These are phyloP conservation scores for Ligdia adustata DNA, from an alignment of 2,888 invertebrate species.

Conservation along the genomic window DNA sequence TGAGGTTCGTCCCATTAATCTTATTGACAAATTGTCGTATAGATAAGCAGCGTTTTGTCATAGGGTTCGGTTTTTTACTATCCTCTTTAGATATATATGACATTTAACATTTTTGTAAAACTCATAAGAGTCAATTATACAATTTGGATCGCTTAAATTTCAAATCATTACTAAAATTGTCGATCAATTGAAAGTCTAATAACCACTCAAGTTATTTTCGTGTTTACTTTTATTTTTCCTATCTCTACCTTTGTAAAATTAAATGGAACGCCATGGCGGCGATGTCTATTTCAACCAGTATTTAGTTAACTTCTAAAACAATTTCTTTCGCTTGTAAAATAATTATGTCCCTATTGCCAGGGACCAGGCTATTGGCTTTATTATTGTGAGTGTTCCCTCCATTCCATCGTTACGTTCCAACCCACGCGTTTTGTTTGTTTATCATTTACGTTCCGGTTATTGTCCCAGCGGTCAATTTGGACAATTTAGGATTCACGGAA, in stretches of 20 bases:
- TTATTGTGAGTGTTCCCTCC: slow-evolving; percentile 12
- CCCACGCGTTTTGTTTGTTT: slow-evolving; percentile 44
- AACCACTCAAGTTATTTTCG: too few relatives aligned
- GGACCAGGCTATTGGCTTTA: slow-evolving; percentile 6
- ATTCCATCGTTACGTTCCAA: slow-evolving; percentile 34
- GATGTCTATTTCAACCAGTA: too few relatives aligned
- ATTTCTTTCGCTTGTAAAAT: slow-evolving; percentile 8
- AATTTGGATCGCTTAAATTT: too few relatives aligned
- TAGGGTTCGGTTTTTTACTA: slow-evolving; percentile 40
- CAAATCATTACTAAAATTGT: too few relatives aligned
- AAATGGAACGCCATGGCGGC: too few relatives aligned
- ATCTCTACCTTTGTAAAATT: too few relatives aligned
- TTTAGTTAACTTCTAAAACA: neutral
- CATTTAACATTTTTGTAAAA: too few relatives aligned
- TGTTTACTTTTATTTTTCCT: too few relatives aligned
- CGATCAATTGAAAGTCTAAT: too few relatives aligned
- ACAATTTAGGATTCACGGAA: slow-evolving; percentile 36
- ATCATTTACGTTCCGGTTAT: slow-evolving; percentile 41
- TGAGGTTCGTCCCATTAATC: slow-evolving; percentile 43
- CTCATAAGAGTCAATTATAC: too few relatives aligned
- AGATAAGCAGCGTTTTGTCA: slow-evolving; percentile 43
- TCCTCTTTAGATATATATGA: too few relatives aligned
- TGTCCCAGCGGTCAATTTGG: slow-evolving; percentile 38
- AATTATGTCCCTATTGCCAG: slow-evolving; percentile 7
- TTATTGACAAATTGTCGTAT: slow-evolving; percentile 48